Conservation (phyloP, 2,113 vertebrate genomes). For the Spea bombifrons region DNA sequence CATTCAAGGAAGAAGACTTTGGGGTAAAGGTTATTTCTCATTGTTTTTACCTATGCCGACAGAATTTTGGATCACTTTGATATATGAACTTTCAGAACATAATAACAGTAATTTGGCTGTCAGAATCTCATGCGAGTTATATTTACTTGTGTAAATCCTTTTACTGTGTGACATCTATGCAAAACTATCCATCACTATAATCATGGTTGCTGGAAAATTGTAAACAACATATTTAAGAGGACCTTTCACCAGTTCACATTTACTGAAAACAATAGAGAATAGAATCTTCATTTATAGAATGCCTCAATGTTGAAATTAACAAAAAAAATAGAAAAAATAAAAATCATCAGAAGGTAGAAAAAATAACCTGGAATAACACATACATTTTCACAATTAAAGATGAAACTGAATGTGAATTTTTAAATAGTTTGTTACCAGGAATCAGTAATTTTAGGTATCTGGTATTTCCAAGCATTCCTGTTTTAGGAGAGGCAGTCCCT, state of each 20-base stretch:
- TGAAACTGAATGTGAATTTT: too few species aligned
- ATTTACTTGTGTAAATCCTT: conserved; percentile 49
- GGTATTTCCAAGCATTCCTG: too few species aligned
- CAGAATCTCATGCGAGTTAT: conserved; percentile 37
- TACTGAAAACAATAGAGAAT: conserved; percentile 22
- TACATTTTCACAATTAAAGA: too few species aligned
- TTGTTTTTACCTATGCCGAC: conserved; percentile 40
- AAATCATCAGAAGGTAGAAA: too few species aligned
- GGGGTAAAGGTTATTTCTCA: conserved; percentile 41
- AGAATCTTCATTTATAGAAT: conserved; percentile 1
- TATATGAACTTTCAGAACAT: conserved; percentile 48
- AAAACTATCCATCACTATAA: conserved; percentile 47
- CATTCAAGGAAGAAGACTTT: conserved; percentile 31
- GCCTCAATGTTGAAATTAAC: conserved; percentile 2
- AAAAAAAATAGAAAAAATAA: not conserved
- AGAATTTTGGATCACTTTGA: conserved; percentile 46
- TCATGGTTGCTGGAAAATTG: conserved; percentile 37
- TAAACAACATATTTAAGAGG: conserved; percentile 44
- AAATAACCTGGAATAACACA: too few species aligned
- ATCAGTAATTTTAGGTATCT: too few species aligned
- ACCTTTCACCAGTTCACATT: conserved; percentile 45
- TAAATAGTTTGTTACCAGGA: too few species aligned
- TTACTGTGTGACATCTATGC: conserved; percentile 46
- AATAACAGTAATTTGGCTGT: conserved; percentile 48
- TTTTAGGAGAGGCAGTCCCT: too few species aligned